Evolutionary conservation across 1,140 invertebrate genomes (phyloP), one percentile per base, ranked within the genome.

Genomic region (Chelonus insularis): DNA sequence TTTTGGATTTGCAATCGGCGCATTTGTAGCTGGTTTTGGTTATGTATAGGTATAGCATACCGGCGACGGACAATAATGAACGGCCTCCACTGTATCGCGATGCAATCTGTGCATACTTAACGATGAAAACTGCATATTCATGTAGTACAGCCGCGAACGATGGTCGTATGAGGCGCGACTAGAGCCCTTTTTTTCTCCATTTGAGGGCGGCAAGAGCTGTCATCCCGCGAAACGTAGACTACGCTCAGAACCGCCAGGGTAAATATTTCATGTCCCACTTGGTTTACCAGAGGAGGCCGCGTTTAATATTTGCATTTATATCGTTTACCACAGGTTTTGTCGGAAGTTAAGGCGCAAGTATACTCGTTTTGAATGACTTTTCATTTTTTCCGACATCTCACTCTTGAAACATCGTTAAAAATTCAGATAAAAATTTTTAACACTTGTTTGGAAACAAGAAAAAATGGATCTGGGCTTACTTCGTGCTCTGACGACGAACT

Each of bases 51-150:
- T 64, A 57, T 37, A 23, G 39, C 41, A 21, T 29, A 37, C 32
- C 72, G 77, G 76, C 72, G 72, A 70, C 71, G 74, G 75, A 80
- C 77, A 78, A 79, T 81, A 81, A 81, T 76, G 78, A 80, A 80
- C 78, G 78, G 74, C 72, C 70, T 64, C 72, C 70, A 72, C 72
- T 75, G 73, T 79, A 80, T 79, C 78, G 75, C 75, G 69, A 76
- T 76, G 76, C 79, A 79, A 80, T 81, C 79, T 80, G 76, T 75
- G 74, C 78, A 79, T 79, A 80, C 79, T 80, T 80, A 80, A 78
- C 77, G 73, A 71, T 69, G 72, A 69, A 78, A 78, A 78, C 77
- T 81, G 76, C 79, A 81, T 81, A 81, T 81, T 81, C 79, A 80
- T 79, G 75, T 66, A 68, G 60, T 58, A 62, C 66, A 67, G 68